Conservation (phyloP, 2,888 invertebrate species). For the Ormyrus nitidulus region DNA sequence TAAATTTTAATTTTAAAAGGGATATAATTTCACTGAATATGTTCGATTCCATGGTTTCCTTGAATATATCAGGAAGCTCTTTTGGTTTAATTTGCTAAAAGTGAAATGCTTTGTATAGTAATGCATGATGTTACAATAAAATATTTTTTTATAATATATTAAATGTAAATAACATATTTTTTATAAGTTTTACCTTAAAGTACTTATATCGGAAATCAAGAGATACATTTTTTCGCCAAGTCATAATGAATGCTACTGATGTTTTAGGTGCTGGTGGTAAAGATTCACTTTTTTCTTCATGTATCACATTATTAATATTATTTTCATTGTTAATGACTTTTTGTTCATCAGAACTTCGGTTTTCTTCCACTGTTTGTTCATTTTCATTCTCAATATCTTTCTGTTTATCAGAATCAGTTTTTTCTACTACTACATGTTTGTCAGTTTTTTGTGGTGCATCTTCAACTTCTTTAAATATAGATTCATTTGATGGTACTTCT, state of each 20-base stretch:
- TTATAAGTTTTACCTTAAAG: slow-evolving; percentile 76
- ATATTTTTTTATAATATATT: slow-evolving; percentile 4
- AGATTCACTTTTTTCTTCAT: slow-evolving; percentile 52
- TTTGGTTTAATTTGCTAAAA: slow-evolving; percentile 79
- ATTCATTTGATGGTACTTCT: slow-evolving; percentile 70
- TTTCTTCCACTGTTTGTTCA: neutral
- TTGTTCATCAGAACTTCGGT: neutral
- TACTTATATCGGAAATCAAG: slow-evolving; percentile 78
- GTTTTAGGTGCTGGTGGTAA: slow-evolving; percentile 78
- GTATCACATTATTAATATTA: slow-evolving; percentile 46
- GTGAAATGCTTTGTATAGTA: slow-evolving; percentile 42
- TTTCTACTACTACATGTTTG: slow-evolving; percentile 17
- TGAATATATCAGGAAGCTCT: slow-evolving; percentile 80
- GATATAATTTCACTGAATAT: slow-evolving; percentile 80
- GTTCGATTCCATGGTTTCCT: slow-evolving; percentile 82
- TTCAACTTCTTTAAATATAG: slow-evolving; percentile 53
- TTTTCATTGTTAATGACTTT: slow-evolving; percentile 54
- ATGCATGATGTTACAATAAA: slow-evolving; percentile 3
- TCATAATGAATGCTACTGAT: slow-evolving; percentile 81
- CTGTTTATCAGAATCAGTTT: neutral
- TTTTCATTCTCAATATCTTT: neutral
- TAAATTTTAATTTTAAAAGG: slow-evolving; percentile 76
- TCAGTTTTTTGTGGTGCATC: slow-evolving; percentile 51
- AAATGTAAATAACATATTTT: no score
- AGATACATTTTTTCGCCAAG: slow-evolving; percentile 79